A percentile compares a stretch with the other conserved stretches of the same genome.
These are phyloP conservation scores for Salmo trutta DNA, from an alignment of 2,797 vertebrate species.

Conservation along the genomic window DNA sequence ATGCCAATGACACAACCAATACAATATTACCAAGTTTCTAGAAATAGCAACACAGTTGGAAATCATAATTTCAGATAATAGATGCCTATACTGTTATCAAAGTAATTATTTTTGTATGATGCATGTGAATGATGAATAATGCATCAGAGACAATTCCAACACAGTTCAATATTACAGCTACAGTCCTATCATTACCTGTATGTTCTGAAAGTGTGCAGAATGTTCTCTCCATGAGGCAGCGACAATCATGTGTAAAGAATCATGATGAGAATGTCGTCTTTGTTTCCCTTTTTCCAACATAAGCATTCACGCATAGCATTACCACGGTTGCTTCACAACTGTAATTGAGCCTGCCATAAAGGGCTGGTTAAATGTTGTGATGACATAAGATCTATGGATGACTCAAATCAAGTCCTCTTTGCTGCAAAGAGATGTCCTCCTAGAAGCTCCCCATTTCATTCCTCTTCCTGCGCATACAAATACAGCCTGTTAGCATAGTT, in stretches of 20 bases:
- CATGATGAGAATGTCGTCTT: background rate
- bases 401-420: slow-evolving; percentile 33
- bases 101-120: no score
- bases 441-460: slow-evolving; percentile 2
- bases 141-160: no score
- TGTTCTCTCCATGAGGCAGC: background rate
- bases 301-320: background rate
- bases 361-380: slow-evolving; percentile 8
- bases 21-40: no score
- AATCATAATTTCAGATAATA: no score
- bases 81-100: no score
- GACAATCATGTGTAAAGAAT: background rate
- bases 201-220: background rate
- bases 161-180: no score
- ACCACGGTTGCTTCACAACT: background rate
- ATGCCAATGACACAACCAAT: no score
- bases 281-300: background rate
- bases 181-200: no score
- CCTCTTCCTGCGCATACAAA: slow-evolving; percentile 46
- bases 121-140: no score
- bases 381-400: slow-evolving; percentile 27
- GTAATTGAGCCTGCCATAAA: background rate
- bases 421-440: slow-evolving; percentile 36
- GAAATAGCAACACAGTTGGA: no score
- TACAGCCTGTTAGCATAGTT: slow-evolving; percentile 54